phyloP scores from a whole-genome alignment of 2,113 vertebrate genomes.

The Poeciliopsis retropinna region DNA sequence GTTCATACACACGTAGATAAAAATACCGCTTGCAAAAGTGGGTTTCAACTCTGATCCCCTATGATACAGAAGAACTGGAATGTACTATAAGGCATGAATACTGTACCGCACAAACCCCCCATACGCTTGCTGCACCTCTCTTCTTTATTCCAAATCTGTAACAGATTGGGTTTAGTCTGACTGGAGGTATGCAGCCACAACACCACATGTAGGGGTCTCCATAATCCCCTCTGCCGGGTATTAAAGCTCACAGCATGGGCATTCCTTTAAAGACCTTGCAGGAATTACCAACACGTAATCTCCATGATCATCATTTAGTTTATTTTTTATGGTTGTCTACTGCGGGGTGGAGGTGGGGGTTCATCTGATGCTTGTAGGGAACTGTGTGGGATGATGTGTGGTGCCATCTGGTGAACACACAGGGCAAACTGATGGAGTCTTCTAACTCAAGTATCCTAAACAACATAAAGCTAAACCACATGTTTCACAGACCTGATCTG shows the following conservation, averaged over 20 bases:
- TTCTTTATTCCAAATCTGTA: slow-evolving; percentile 76
- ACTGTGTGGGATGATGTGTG: slow-evolving; percentile 10
- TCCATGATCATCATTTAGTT: slow-evolving; percentile 71
- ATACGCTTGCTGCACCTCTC: slow-evolving; percentile 57
- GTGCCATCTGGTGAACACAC: slow-evolving; percentile 64
- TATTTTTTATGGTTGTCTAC: slow-evolving; percentile 24
- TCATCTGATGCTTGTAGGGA: slow-evolving; percentile 37
- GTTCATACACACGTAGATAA: slow-evolving; percentile 51
- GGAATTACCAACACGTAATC: slow-evolving; percentile 78
- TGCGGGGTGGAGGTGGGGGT: slow-evolving; percentile 13
- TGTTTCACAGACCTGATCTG: slow-evolving; percentile 52
- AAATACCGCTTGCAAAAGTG: slow-evolving; percentile 50
- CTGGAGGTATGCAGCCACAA: slow-evolving; percentile 82
- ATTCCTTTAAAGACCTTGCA: slow-evolving; percentile 73
- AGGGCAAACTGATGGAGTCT: slow-evolving; percentile 44
- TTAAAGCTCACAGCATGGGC: slow-evolving; percentile 75
- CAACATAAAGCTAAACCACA: slow-evolving; percentile 52
- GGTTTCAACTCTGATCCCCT: slow-evolving; percentile 58
- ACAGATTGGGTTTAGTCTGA: slow-evolving; percentile 82
- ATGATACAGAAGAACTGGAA: slow-evolving; percentile 66
- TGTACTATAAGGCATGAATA: slow-evolving; percentile 55
- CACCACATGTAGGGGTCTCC: slow-evolving; percentile 74
- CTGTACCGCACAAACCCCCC: slow-evolving; percentile 15
- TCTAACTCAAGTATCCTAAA: slow-evolving; percentile 45
- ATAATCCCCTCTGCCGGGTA: slow-evolving; percentile 74